Evolutionary conservation across 1,140 invertebrate species (phyloP), one percentile per base, ranked within the genome.

Genomic region (Triops cancriformis): DNA sequence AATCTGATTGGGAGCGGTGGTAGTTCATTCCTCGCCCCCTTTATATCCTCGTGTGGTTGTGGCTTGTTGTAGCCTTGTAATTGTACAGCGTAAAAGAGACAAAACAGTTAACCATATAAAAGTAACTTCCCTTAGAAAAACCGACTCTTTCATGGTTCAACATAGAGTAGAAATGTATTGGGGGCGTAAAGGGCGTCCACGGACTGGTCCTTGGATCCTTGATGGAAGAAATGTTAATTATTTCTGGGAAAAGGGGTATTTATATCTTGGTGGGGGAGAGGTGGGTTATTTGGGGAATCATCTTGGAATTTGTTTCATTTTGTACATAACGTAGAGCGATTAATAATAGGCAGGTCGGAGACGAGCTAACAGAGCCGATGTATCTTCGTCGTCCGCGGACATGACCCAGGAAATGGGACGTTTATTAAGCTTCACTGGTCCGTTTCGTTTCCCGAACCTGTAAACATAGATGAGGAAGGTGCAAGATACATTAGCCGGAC

Each of bases 391-490:
- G 51, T 64, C 51, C 10, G 51, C 6, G 9, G 51, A 64, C 51
- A 64, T 64, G 51, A 64, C 51, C 51, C 51, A 64, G 5, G 51
- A 64, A n/a, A 64, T 18, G 51, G 51, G 51, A 23, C 51, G 51
- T 64, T 64, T 74, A 26, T 64, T 11, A 18, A 45, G 4, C 45
- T 31, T 31, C 10, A 9, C 18, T 31, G 18, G 73, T 18, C 45
- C 26, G 26, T 26, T 45, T 10, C 74, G 26, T n/a, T 76, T 76
- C 26, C 74, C 74, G 37, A 76, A 76, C 74, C 74, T 76, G 37
- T 6, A 18, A 23, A 26, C 27, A 18, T n/a, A 26, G 23, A 18
- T 10, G 11, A 41, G 23, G 11, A 26, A 76, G 6, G 10, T 31
- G n/a, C n/a, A 43, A 1, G 26, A 42, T 12, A 10, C 45, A 11